Evolutionary conservation across 1,140 invertebrate species (phyloP).

Genomic region (Capitella teleta): DNA sequence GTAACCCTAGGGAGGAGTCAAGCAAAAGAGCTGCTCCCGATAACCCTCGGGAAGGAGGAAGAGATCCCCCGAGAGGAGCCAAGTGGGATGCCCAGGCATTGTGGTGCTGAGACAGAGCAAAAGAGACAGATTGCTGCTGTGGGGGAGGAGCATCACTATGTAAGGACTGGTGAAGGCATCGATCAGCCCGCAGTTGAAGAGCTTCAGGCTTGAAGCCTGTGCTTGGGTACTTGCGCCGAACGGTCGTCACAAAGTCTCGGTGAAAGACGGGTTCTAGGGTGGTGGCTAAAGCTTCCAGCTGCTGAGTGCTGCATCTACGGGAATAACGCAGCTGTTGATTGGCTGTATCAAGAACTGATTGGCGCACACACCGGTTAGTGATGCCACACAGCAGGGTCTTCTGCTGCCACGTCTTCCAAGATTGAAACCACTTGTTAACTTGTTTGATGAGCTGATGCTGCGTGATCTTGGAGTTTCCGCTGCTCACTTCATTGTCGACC

Average conservation of each 20-base stretch:
- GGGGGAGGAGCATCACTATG: too few species aligned
- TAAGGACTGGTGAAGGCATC: too few species aligned
- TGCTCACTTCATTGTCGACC: too few species aligned
- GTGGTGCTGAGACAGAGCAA: constrained; percentile 3
- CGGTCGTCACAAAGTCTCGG: constrained; percentile 23
- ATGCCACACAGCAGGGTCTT: constrained; percentile 26
- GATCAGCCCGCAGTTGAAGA: too few species aligned
- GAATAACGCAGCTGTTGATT: neutral
- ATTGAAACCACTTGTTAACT: constrained; percentile 28
- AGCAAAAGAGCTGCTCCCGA: too few species aligned
- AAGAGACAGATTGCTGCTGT: too few species aligned
- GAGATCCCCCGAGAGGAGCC: too few species aligned
- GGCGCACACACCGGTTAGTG: constrained; percentile 21
- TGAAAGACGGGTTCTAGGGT: constrained; percentile 31
- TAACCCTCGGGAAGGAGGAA: too few species aligned
- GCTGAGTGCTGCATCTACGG: constrained; percentile 8
- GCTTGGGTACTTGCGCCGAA: constrained; percentile 20
- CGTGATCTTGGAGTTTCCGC: too few species aligned
- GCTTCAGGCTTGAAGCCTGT: too few species aligned
- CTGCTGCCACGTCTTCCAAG: constrained; percentile 34
- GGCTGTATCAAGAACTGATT: neutral
- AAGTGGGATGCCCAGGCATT: constrained; percentile 3
- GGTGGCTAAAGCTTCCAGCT: constrained; percentile 30
- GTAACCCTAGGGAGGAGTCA: too few species aligned
- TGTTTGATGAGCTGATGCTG: constrained; percentile 30